These are phyloP conservation scores for Neuroterus valhalla DNA, from an alignment of 1,140 invertebrate species.

Conservation along the genomic window DNA sequence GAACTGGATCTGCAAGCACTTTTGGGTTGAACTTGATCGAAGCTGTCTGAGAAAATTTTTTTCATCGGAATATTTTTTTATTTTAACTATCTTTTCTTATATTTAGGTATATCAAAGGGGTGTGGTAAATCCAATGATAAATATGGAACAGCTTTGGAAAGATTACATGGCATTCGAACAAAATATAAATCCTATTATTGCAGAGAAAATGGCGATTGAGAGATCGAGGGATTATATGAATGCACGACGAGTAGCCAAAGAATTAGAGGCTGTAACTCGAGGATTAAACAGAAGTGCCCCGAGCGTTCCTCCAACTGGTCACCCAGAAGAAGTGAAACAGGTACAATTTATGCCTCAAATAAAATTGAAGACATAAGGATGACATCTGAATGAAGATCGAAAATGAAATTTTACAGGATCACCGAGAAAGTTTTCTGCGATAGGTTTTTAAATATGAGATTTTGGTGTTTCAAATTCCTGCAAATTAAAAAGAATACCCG, in stretches of 20 bases:
- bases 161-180: slow-evolving; percentile 97
- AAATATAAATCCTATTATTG: slow-evolving; percentile 97
- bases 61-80: not conserved
- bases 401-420: too few relatives aligned
- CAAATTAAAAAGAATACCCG: too few relatives aligned
- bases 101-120: slow-evolving; percentile 92
- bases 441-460: too few relatives aligned
- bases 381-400: too few relatives aligned
- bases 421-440: too few relatives aligned
- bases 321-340: slow-evolving; percentile 94
- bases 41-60: too few relatives aligned
- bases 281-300: slow-evolving; percentile 96
- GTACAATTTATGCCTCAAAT: slow-evolving; percentile 72
- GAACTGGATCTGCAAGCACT: too few relatives aligned
- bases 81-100: not conserved
- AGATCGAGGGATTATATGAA: slow-evolving; percentile 97
- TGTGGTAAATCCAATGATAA: slow-evolving; percentile 97
- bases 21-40: too few relatives aligned
- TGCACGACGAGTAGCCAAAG: slow-evolving; percentile 95
- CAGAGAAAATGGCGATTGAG: slow-evolving; percentile 94
- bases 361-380: slow-evolving; percentile 29
- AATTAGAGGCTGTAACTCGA: slow-evolving; percentile 95
- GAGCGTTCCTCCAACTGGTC: slow-evolving; percentile 93
- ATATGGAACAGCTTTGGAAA: slow-evolving; percentile 98
- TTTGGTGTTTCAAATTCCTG: too few relatives aligned